A percentile compares a stretch with the other conserved stretches of the same genome.
These are phyloP conservation scores for Leptothorax acervorum DNA, from an alignment of 2,888 invertebrate genomes.

Conservation along the genomic window DNA sequence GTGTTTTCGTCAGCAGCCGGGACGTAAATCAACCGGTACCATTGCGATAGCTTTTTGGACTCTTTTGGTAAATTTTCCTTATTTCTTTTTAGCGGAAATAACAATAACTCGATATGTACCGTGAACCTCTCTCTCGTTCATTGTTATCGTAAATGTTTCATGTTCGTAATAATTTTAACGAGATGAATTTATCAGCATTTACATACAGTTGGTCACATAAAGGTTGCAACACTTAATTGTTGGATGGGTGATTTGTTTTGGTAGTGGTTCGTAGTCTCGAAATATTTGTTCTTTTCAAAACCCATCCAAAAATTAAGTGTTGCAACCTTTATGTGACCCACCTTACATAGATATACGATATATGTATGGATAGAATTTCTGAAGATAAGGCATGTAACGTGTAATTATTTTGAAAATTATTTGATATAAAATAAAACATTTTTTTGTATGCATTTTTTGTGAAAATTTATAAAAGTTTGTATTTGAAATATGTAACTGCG, in stretches of 20 bases:
- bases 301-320: no score
- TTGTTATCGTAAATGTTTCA: no score
- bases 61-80: neutral
- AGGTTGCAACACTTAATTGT: no score
- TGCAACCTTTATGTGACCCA: no score
- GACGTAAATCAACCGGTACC: constrained; percentile 7
- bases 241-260: no score
- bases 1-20: neutral
- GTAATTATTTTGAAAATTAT: neutral
- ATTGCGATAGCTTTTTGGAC: neutral
- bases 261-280: no score
- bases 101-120: neutral
- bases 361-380: neutral
- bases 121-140: neutral
- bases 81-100: neutral
- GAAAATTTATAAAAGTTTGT: neutral
- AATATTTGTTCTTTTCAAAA: no score
- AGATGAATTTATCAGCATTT: neutral
- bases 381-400: neutral
- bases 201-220: neutral
- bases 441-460: neutral
- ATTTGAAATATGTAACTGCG: neutral
- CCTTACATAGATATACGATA: no score
- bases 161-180: neutral
- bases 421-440: neutral